These are phyloP conservation scores for Stichodactyla helianthus DNA, from an alignment of 64 coral and sea anemone species.

Conservation along the genomic window DNA sequence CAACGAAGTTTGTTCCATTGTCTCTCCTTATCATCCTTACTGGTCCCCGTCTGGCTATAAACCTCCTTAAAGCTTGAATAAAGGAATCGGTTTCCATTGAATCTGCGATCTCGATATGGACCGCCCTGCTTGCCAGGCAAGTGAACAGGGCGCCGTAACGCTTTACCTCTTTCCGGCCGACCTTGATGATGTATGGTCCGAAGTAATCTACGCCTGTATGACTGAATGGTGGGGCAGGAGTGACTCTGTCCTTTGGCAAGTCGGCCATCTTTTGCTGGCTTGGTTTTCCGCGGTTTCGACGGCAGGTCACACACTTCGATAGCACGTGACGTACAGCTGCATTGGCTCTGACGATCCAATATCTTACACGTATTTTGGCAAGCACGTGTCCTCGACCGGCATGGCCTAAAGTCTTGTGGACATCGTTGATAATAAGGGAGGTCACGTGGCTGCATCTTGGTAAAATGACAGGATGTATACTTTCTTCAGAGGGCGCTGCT, in stretches of 20 bases:
- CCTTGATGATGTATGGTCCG: no score
- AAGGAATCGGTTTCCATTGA: no score
- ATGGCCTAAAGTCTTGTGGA: conserved; percentile 17
- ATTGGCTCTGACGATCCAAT: conserved; percentile 43
- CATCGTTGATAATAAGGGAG: conserved; percentile 19
- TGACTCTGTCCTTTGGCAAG: neutral
- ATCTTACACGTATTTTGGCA: conserved; percentile 29
- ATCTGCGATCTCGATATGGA: no score
- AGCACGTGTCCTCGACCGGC: conserved; percentile 37
- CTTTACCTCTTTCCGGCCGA: no score
- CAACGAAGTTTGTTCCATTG: no score
- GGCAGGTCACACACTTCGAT: conserved; percentile 35
- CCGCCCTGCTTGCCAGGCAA: no score
- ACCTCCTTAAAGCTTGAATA: no score
- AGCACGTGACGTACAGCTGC: conserved; percentile 21
- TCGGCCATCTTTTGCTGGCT: conserved; percentile 31
- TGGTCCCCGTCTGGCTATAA: no score
- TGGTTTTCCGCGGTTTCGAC: neutral
- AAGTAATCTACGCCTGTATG: no score
- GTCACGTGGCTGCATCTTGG: conserved; percentile 29
- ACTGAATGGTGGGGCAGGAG: no score
- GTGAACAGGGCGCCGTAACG: no score
- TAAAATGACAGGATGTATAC: conserved; percentile 36
- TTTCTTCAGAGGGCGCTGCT: conserved; percentile 14
- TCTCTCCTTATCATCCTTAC: no score